phyloP scores from a whole-genome alignment of 1,140 invertebrate species.

The Ceratina calcarata region DNA sequence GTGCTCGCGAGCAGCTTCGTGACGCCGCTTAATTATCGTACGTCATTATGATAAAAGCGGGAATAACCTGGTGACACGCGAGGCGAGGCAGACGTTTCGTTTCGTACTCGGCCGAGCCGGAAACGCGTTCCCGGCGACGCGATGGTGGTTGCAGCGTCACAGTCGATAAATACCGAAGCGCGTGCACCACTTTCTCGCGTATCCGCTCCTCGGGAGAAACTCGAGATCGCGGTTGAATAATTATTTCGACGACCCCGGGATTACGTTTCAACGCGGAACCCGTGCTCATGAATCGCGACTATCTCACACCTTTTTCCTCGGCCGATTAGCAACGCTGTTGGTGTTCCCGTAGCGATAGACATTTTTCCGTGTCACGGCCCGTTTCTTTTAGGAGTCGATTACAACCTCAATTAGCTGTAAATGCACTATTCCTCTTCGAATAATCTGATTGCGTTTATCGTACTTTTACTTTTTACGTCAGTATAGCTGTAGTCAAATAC shows the following conservation, averaged over 20 bases:
- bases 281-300: not conserved
- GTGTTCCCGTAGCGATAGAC: not conserved
- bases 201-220: constrained; percentile 33
- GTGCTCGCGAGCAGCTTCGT: constrained; percentile 11
- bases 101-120: constrained; percentile 26
- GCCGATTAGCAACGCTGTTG: not conserved
- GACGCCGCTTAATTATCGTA: constrained; percentile 52
- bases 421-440: too few species aligned
- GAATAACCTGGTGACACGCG: constrained; percentile 52
- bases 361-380: not conserved
- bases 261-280: constrained; percentile 25
- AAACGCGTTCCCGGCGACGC: constrained; percentile 5
- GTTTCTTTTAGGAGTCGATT: too few species aligned
- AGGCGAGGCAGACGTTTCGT: constrained; percentile 1
- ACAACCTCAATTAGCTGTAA: too few species aligned
- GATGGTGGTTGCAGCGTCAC: constrained; percentile 14
- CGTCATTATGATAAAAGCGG: constrained; percentile 40
- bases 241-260: constrained; percentile 19
- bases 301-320: not conserved
- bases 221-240: constrained; percentile 30
- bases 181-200: constrained; percentile 52
- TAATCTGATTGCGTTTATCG: too few species aligned
- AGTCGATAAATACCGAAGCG: constrained; percentile 46
- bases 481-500: too few species aligned
- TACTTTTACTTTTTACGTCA: too few species aligned